A percentile compares a stretch with the other conserved stretches of the same genome.
Evolutionary conservation across 2,113 vertebrate species (phyloP).

Genomic region (Hiodon tergisus): DNA sequence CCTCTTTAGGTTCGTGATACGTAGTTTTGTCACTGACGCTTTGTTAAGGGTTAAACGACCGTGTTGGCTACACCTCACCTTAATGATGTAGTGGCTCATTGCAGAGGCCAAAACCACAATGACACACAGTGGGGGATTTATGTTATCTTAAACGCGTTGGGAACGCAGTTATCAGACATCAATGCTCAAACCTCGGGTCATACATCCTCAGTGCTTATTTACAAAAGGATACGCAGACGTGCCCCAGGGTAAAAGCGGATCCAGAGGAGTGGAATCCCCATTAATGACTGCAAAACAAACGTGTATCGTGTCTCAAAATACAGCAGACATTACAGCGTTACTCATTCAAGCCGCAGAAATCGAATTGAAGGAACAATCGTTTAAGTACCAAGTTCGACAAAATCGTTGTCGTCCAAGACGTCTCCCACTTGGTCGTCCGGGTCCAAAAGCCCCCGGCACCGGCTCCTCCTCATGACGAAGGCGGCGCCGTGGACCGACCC

Average conservation of each 20-base stretch:
- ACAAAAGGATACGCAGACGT: slow-evolving; percentile 72
- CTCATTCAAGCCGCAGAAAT: not conserved
- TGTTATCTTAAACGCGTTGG: too few relatives aligned
- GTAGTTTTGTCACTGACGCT: too few relatives aligned
- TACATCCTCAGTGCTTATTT: not conserved
- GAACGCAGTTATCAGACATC: not conserved
- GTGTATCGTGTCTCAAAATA: not conserved
- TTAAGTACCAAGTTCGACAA: slow-evolving; percentile 76
- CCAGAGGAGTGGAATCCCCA: slow-evolving; percentile 68
- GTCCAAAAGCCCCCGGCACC: slow-evolving; percentile 67
- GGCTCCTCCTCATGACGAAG: slow-evolving; percentile 65
- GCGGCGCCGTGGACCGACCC: slow-evolving; percentile 48
- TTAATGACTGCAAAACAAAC: slow-evolving; percentile 62
- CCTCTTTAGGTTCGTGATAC: not conserved
- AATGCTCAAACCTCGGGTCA: not conserved
- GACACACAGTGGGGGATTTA: too few relatives aligned
- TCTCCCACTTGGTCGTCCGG: slow-evolving; percentile 54
- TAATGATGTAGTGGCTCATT: too few relatives aligned
- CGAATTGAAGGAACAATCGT: not conserved
- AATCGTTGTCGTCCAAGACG: slow-evolving; percentile 73
- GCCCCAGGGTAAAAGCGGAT: slow-evolving; percentile 68
- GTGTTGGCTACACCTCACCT: too few relatives aligned
- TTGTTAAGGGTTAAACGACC: not conserved
- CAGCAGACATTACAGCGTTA: not conserved
- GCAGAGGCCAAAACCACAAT: too few relatives aligned